Conservation (phyloP, 2,113 vertebrate genomes). For the Macroglossus sobrinus region DNA sequence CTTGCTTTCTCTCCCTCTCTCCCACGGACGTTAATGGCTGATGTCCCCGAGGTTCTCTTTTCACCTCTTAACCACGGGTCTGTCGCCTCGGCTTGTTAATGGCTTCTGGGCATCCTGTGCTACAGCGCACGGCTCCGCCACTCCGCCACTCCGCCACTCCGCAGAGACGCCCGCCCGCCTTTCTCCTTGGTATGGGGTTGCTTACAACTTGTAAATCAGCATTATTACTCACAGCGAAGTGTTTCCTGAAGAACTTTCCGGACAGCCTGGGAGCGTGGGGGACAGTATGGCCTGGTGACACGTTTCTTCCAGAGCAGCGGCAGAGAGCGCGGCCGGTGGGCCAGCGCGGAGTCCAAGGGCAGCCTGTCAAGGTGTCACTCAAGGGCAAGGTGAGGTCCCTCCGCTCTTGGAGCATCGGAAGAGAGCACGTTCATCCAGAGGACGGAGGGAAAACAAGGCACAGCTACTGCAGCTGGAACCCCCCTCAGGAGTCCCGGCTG, state of each 20-base stretch:
- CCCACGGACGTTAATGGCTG: constrained; percentile 74
- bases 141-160: background rate
- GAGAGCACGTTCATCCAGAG: background rate
- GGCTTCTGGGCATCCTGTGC: constrained; percentile 44
- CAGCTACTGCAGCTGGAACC: background rate
- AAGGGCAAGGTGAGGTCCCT: background rate
- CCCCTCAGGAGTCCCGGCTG: background rate
- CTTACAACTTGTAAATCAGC: constrained; percentile 58
- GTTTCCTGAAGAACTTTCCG: constrained; percentile 28
- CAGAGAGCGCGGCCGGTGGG: fast-evolving
- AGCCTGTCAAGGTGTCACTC: background rate
- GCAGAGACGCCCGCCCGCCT: constrained; percentile 18
- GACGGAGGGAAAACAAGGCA: background rate
- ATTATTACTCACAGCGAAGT: background rate
- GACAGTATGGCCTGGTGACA: background rate
- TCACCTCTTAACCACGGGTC: constrained; percentile 65
- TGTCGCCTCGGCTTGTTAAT: constrained; percentile 64
- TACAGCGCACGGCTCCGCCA: background rate
- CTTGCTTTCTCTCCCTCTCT: constrained; percentile 70
- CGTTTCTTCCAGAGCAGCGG: background rate
- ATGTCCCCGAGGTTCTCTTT: constrained; percentile 76
- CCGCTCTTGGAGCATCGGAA: background rate
- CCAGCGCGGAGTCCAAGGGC: background rate
- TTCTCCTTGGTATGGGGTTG: constrained; percentile 51
- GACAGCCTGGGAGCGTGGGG: background rate